These are phyloP conservation scores for Scrobipalpa costella DNA, from an alignment of 2,888 invertebrate species.

Conservation along the genomic window DNA sequence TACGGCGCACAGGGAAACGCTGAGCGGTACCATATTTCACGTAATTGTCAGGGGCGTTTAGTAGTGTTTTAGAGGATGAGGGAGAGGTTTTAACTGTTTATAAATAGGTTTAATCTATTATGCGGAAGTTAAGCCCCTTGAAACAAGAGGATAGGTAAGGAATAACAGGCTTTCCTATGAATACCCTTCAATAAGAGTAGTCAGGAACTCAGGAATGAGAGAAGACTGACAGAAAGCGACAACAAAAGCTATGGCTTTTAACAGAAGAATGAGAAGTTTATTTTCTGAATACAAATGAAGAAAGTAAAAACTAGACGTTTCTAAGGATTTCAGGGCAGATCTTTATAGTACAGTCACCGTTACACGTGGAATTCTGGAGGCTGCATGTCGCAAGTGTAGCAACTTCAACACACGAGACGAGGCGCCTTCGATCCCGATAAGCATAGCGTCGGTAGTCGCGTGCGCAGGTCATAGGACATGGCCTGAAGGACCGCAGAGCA, in stretches of 20 bases:
- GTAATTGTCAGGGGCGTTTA: conserved; percentile 12
- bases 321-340: no score
- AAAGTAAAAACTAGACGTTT: no score
- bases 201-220: no score
- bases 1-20: conserved; percentile 25
- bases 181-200: no score
- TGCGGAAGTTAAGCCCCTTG: not conserved
- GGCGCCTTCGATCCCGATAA: not conserved
- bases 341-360: not conserved
- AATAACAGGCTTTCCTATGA: not conserved
- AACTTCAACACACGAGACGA: not conserved
- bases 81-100: not conserved
- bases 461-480: not conserved
- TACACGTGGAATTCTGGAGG: conserved; percentile 1
- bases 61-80: not conserved
- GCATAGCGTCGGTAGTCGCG: not conserved
- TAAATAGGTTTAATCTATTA: not conserved
- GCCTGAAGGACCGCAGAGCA: not conserved
- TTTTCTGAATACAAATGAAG: no score
- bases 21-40: conserved; percentile 25
- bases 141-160: not conserved
- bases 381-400: not conserved
- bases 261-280: no score
- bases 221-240: no score
- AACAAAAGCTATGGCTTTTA: no score